phyloP scores from a whole-genome alignment of 2,113 vertebrate genomes.

The Pipra filicauda region DNA sequence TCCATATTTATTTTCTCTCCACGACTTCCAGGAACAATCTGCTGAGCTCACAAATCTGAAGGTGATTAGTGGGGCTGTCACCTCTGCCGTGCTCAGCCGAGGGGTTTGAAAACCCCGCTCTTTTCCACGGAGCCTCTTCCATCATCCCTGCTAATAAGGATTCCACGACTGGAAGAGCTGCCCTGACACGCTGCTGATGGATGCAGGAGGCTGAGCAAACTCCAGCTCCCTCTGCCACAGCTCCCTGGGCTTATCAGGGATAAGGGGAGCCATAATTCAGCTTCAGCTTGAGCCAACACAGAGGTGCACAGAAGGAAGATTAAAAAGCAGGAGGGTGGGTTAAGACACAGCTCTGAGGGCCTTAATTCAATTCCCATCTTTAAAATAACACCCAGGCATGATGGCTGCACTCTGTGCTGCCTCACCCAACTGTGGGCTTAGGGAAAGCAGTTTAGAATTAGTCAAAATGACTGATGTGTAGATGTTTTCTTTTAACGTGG shows the following conservation, averaged over 20 bases:
- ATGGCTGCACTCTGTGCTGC: background rate
- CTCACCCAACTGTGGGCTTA: background rate
- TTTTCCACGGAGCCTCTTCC: constrained; percentile 35
- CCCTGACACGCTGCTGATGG: constrained; percentile 48
- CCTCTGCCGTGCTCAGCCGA: background rate
- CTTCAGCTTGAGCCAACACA: background rate
- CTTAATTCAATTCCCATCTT: background rate
- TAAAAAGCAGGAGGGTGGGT: background rate
- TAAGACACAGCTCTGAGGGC: background rate
- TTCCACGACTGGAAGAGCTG: background rate
- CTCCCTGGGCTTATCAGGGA: background rate
- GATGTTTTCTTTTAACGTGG: background rate
- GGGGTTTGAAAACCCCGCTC: constrained; percentile 2
- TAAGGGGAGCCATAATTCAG: background rate
- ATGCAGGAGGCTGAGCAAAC: background rate
- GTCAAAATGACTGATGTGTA: background rate
- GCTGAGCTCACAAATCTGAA: constrained; percentile 56
- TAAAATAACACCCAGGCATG: background rate
- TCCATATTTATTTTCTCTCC: constrained; percentile 68
- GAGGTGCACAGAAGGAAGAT: background rate
- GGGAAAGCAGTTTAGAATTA: background rate
- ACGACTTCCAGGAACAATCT: constrained; percentile 66
- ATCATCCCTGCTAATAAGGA: constrained; percentile 1
- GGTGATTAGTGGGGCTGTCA: constrained; percentile 65
- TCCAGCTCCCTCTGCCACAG: background rate